Conservation (phyloP, 1,140 invertebrate species). For the Caerostris darwini region DNA sequence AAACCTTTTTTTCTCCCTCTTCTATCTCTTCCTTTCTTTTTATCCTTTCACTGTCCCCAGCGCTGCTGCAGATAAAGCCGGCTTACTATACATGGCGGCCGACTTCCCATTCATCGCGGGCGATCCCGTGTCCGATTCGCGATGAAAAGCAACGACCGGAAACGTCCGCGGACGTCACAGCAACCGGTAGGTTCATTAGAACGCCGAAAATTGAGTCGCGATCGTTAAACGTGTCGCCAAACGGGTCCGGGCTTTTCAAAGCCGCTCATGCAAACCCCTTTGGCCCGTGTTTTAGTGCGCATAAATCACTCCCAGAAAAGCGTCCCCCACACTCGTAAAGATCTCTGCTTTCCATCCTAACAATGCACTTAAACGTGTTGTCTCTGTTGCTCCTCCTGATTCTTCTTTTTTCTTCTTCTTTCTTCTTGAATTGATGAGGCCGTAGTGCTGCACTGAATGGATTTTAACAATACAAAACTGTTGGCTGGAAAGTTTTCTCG, state of each 20-base stretch:
- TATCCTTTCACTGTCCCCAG: background rate
- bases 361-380: conserved; percentile 70
- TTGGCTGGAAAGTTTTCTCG: background rate
- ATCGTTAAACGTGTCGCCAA: conserved; percentile 69
- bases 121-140: conserved; percentile 8
- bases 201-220: conserved; percentile 54
- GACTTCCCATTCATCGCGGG: conserved; percentile 1
- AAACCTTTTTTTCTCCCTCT: background rate
- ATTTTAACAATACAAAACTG: background rate
- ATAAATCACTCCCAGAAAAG: conserved; percentile 65
- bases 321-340: conserved; percentile 43
- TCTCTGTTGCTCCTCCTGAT: conserved; percentile 41
- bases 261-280: conserved; percentile 35
- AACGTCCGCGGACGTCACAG: conserved; percentile 54
- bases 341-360: conserved; percentile 38
- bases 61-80: background rate
- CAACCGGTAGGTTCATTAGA: conserved; percentile 73
- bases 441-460: background rate
- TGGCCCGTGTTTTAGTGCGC: conserved; percentile 59
- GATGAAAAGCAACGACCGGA: conserved; percentile 10
- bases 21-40: background rate
- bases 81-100: background rate
- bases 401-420: background rate
- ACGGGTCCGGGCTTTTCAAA: conserved; percentile 25
- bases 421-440: conserved; percentile 20